These are phyloP conservation scores for Calliopsis andreniformis DNA, from an alignment of 1,140 invertebrate species.

Conservation along the genomic window DNA sequence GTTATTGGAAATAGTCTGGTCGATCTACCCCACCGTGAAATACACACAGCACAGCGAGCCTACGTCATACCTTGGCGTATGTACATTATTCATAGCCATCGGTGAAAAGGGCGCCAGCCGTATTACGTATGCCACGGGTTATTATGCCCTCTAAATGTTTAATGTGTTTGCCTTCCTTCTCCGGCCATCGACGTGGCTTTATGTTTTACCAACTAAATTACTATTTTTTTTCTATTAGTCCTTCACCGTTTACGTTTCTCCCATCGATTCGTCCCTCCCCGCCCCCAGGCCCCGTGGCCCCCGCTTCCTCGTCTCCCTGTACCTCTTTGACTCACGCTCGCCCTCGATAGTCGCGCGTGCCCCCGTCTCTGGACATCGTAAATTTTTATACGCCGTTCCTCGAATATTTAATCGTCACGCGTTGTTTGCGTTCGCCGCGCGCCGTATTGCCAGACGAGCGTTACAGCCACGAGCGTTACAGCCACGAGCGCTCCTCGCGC, in stretches of 20 bases:
- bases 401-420: conserved; percentile 53
- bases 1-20: conserved; percentile 69
- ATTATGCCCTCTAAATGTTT: conserved; percentile 82
- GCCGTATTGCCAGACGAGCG: conserved; percentile 18
- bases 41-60: conserved; percentile 68
- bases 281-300: no score
- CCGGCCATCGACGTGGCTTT: conserved; percentile 78
- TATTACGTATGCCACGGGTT: conserved; percentile 81
- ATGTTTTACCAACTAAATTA: conserved; percentile 83
- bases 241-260: conserved; percentile 79
- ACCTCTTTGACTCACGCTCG: neutral
- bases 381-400: conserved; percentile 49
- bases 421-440: conserved; percentile 44
- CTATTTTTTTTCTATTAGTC: conserved; percentile 80
- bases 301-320: neutral
- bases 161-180: conserved; percentile 82
- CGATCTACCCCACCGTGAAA: conserved; percentile 68
- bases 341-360: neutral
- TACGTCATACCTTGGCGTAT: conserved; percentile 78
- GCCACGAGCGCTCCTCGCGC: neutral
- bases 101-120: conserved; percentile 80
- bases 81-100: conserved; percentile 81
- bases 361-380: conserved; percentile 13
- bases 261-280: conserved; percentile 78
- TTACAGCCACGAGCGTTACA: conserved; percentile 5